These are phyloP conservation scores for Girardinichthys multiradiatus DNA, from an alignment of 2,113 vertebrate genomes.

Conservation along the genomic window DNA sequence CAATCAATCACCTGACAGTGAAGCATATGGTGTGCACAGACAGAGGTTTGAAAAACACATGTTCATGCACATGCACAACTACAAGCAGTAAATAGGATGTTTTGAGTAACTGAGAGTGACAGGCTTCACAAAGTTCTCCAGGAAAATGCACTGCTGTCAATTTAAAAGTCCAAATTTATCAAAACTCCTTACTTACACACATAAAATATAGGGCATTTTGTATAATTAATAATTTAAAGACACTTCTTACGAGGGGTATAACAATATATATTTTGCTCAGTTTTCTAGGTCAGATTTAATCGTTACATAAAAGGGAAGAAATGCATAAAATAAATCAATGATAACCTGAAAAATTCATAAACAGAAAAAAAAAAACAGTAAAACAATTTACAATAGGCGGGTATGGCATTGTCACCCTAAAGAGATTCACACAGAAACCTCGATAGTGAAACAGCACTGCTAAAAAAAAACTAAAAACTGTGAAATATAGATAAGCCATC, in stretches of 20 bases:
- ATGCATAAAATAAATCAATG: neutral
- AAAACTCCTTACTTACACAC: neutral
- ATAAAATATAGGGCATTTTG: neutral
- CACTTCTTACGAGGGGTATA: neutral
- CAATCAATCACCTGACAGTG: slow-evolving; percentile 10
- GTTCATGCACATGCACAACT: slow-evolving; percentile 4
- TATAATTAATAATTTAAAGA: neutral
- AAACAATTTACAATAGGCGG: slow-evolving; percentile 7
- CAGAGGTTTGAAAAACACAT: slow-evolving; percentile 3
- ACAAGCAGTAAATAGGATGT: neutral
- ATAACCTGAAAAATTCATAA: neutral
- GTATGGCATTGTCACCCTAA: slow-evolving; percentile 3
- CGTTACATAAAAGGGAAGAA: neutral
- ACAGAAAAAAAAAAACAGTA: neutral
- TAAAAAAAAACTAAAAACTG: slow-evolving; percentile 9
- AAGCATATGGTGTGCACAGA: neutral
- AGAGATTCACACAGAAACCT: neutral
- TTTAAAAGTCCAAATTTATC: neutral
- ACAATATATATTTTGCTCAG: neutral
- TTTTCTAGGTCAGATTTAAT: neutral
- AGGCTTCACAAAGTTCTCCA: slow-evolving; percentile 27
- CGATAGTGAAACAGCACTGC: slow-evolving; percentile 7
- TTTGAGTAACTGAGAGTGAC: slow-evolving; percentile 34
- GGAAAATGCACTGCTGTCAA: slow-evolving; percentile 40
- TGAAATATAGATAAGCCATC: slow-evolving; percentile 40